Percentiles rank a stretch among this genome's conserved stretches.
These are phyloP conservation scores for Nymphalis urticae DNA, from an alignment of 2,888 invertebrate species.

Conservation along the genomic window DNA sequence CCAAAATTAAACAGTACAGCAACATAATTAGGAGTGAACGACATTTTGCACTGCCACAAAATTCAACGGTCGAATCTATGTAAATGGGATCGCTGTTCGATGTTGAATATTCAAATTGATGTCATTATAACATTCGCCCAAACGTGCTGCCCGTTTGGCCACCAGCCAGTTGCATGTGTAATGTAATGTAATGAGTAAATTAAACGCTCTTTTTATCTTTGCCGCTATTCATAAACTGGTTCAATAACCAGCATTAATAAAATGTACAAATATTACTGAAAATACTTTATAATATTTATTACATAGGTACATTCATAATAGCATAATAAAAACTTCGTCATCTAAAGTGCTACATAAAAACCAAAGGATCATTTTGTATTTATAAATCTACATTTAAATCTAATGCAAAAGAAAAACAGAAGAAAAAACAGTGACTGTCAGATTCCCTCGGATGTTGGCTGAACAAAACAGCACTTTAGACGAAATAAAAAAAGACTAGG, in stretches of 20 bases:
- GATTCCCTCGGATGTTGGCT: conserved; percentile 77
- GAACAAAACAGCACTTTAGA: conserved; percentile 82
- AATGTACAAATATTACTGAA: conserved; percentile 4
- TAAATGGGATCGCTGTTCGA: conserved; percentile 78
- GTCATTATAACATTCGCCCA: conserved; percentile 80
- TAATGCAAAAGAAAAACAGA: conserved; percentile 66
- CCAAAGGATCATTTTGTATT: conserved; percentile 48
- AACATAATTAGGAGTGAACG: conserved; percentile 67
- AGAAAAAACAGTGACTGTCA: conserved; percentile 81
- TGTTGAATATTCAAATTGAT: conserved; percentile 82
- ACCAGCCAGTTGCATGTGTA: conserved; percentile 74
- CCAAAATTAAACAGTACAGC: conserved; percentile 39
- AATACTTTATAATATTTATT: conserved; percentile 23
- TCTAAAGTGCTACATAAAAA: conserved; percentile 27
- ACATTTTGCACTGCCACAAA: conserved; percentile 75
- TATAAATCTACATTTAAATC: conserved; percentile 54
- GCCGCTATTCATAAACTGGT: conserved; percentile 48
- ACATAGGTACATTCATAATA: conserved; percentile 4
- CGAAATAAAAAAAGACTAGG: conserved; percentile 74
- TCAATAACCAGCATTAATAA: conserved; percentile 18
- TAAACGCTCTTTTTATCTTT: conserved; percentile 65
- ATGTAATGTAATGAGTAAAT: conserved; percentile 76
- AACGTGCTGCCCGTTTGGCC: conserved; percentile 73
- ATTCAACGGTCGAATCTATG: conserved; percentile 80
- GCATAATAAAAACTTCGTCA: conserved; percentile 30